Evolutionary conservation across 2,888 invertebrate genomes (phyloP).

Genomic region (Dryomyza anilis): DNA sequence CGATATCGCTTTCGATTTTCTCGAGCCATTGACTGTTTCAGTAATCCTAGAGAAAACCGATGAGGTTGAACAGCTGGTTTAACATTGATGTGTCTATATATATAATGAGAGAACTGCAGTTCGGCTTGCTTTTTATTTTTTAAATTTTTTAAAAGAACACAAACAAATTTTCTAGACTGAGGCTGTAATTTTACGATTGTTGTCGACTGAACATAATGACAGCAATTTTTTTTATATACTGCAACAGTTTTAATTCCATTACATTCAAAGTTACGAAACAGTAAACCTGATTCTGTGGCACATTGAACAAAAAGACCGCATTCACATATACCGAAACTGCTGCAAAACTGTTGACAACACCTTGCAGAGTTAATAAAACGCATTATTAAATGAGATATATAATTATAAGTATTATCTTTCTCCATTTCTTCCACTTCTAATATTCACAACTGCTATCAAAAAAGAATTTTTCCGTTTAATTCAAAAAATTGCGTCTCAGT

Average conservation of each 20-base stretch:
- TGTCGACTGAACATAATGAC: conserved; percentile 31
- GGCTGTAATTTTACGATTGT: conserved; percentile 26
- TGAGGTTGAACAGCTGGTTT: conserved; percentile 38
- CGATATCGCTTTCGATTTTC: conserved; percentile 28
- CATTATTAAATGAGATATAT: conserved; percentile 35
- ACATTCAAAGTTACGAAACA: conserved; percentile 25
- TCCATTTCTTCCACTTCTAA: no score
- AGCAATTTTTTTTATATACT: conserved; percentile 35
- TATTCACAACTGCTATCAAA: no score
- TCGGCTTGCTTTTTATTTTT: conserved; percentile 32
- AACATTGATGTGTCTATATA: conserved; percentile 17
- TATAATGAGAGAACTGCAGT: conserved; percentile 27
- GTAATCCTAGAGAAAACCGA: conserved; percentile 37
- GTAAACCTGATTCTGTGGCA: conserved; percentile 28
- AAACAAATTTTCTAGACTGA: conserved; percentile 30
- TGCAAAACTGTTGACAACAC: conserved; percentile 38
- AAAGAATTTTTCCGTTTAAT: no score
- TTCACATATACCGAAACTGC: conserved; percentile 33
- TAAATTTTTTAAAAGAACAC: no score
- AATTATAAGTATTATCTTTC: conserved; percentile 34
- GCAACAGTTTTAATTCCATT: conserved; percentile 35
- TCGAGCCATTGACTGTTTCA: conserved; percentile 39
- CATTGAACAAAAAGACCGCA: conserved; percentile 29
- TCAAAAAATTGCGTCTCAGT: no score
- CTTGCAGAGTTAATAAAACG: conserved; percentile 32